Evolutionary conservation across 2,797 vertebrate species (phyloP), one percentile per base, ranked within the genome.

Genomic region (Phrynocephalus guinanensis): DNA sequence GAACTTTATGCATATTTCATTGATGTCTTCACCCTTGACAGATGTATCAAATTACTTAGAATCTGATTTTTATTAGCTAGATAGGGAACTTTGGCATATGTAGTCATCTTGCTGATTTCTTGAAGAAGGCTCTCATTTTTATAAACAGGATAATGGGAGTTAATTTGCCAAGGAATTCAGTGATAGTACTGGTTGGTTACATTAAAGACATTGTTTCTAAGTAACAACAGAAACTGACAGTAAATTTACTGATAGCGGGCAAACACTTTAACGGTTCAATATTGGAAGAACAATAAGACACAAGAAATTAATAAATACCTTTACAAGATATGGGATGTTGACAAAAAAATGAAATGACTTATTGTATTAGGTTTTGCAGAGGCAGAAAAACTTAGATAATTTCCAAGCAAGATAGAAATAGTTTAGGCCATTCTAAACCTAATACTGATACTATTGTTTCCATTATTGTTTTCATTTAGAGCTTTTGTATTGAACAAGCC

Each of bases 211-310:
- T 60, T 85, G 71, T 26, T 75, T 75, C 71, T 67, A 76, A 85
- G 56, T 30, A 75, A 81, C 77, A 85, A 85, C 86, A 82, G 79
- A 70, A 85, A 68, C 78, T 80, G 77, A 85, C 60, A 88, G n/a
- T 85, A 88, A 81, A 81, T 76, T 82, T 81, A 76, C 78, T 81
- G 78, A 67, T 68, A 81, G 48, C 60, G 85, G 18, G 78, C 71
- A 85, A 81, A 85, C 48, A 85, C 68, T 82, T 81, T 88, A 88
- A 68, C 63, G 38, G 68, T 18, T 24, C 87, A 44, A 75, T 85
- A 85, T 56, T 81, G 71, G 78, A 81, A 81, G 71, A 82, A 88
- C 83, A 81, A 81, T 85, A 80, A 81, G 63, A 85, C 83, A 88
- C 56, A 85, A 81, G 30, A 60, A 88, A 81, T 88, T 85, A 88